These are phyloP conservation scores for Terrapene triunguis DNA, from an alignment of 2,113 vertebrate genomes.

Conservation along the genomic window DNA sequence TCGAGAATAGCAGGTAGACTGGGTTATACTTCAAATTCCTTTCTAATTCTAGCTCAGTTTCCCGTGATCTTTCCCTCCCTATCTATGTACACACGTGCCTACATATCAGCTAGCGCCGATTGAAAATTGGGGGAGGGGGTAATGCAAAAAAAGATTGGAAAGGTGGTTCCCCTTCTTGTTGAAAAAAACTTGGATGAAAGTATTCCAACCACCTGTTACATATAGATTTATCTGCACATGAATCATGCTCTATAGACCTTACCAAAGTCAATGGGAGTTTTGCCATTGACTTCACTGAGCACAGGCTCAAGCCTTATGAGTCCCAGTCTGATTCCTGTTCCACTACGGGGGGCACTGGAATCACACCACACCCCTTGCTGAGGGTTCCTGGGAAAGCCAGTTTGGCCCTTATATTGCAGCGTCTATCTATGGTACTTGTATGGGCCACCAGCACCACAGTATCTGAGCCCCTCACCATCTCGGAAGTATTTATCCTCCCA, in stretches of 20 bases:
- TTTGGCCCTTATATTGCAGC: rapidly evolving
- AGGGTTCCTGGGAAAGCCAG: background rate
- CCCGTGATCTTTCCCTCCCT: background rate
- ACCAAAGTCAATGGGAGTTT: rapidly evolving
- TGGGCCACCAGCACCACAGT: background rate
- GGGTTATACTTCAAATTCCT: rapidly evolving
- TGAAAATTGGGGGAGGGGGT: background rate
- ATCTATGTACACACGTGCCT: background rate
- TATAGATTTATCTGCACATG: rapidly evolving
- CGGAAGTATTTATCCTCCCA: background rate
- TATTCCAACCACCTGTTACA: rapidly evolving
- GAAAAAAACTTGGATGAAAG: background rate
- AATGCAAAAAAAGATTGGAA: background rate
- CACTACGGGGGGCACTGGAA: background rate
- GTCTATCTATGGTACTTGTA: background rate
- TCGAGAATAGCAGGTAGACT: background rate
- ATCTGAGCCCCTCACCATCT: background rate
- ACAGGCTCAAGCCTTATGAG: rapidly evolving
- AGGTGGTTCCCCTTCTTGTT: background rate
- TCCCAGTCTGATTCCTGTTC: background rate
- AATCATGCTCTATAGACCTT: background rate
- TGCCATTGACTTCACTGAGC: background rate
- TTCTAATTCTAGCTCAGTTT: background rate
- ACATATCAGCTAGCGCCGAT: background rate
- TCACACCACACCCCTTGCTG: background rate